These are phyloP conservation scores for Perca schrenkii DNA, from an alignment of 2,113 vertebrate genomes.

Conservation along the genomic window DNA sequence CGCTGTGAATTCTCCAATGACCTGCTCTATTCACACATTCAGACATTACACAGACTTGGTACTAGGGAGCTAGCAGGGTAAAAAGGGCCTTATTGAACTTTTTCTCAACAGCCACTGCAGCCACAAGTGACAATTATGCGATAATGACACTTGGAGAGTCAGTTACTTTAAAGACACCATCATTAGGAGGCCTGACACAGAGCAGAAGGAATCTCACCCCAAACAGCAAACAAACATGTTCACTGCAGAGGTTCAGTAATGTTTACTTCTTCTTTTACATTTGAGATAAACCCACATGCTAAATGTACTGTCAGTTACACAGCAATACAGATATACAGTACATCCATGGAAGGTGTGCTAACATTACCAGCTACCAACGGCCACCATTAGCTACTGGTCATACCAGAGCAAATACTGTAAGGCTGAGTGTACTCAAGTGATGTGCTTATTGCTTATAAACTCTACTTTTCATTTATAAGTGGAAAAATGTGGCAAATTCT, in stretches of 20 bases:
- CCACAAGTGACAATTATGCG: too few relatives aligned
- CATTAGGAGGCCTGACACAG: constrained; percentile 12
- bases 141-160: too few relatives aligned
- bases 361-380: too few relatives aligned
- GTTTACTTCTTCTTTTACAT: neutral
- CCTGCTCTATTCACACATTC: too few relatives aligned
- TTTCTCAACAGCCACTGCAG: too few relatives aligned
- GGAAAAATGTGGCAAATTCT: neutral
- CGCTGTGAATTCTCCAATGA: too few relatives aligned
- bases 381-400: neutral
- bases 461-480: neutral
- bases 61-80: too few relatives aligned
- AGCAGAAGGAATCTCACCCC: neutral
- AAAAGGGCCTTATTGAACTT: too few relatives aligned
- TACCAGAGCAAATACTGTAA: neutral
- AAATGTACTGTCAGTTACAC: neutral
- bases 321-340: neutral
- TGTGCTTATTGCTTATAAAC: neutral
- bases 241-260: neutral
- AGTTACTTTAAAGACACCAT: neutral
- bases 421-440: neutral
- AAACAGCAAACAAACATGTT: neutral
- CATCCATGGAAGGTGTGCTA: neutral
- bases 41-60: too few relatives aligned
- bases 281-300: neutral